Base-by-base conservation (phyloP, 1,140 invertebrate species). In the Stenopsyche tienmushanensis region DNA sequence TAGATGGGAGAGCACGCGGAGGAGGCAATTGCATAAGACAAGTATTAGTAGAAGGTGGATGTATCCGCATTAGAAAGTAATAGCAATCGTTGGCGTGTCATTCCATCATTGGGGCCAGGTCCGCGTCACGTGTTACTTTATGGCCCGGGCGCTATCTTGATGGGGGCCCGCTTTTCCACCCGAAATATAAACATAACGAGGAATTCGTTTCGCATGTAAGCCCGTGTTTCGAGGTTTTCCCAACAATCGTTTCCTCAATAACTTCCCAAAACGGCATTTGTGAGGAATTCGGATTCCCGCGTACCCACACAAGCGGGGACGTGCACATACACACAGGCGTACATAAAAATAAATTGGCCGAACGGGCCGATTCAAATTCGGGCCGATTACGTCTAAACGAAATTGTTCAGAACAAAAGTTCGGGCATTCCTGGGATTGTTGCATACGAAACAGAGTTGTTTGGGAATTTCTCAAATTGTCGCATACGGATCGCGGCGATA, bases 261-360 rank as follows among this genome's bases (percentile, higher is more conserved):
- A 52, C 55, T 41, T 34, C 23, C 58, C n/a, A 53, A 21, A 44
- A 45, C 52, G 54, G 45, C 59, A 42, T 65, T 65, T 34, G 13
- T 17, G 45, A 58, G 53, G 64, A 65, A 65, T 65, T 65, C 55
- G 23, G 41, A 44, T 29, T 7, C 25, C 53, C 15, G 25, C 25
- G 8, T 13, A 55, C 53, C 29, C 53, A n/a, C n/a, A n/a, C n/a
- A n/a, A n/a, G n/a, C n/a, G n/a, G n/a, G n/a, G n/a, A n/a, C n/a
- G n/a, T n/a, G n/a, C n/a, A n/a, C n/a, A n/a, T n/a, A n/a, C n/a
- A n/a, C n/a, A n/a, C n/a, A n/a, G n/a, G n/a, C n/a, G n/a, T n/a
- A n/a, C n/a, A n/a, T n/a, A n/a, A n/a, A 58, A 66, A 62, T 66
- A 66, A 66, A 66, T 66, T 53, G 57, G 21, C 64, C 44, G 5